These are phyloP conservation scores for Atethmia centrago DNA, from an alignment of 2,888 invertebrate species.

Conservation along the genomic window DNA sequence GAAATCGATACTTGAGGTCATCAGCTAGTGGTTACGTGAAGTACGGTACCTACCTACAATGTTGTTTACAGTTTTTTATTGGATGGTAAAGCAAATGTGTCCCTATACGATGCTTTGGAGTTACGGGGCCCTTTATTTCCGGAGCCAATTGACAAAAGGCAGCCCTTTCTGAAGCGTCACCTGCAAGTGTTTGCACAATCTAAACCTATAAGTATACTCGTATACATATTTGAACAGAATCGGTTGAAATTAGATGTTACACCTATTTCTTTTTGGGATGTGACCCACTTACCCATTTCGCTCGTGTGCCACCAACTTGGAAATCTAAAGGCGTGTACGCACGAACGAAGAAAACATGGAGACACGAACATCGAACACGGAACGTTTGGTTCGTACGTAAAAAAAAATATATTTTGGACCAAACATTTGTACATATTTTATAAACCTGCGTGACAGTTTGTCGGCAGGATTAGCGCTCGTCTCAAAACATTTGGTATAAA, in stretches of 20 bases:
- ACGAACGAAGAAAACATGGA: too few species aligned
- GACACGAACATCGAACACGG: too few species aligned
- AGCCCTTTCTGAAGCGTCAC: slow-evolving; percentile 67
- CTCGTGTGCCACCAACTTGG: slow-evolving; percentile 43
- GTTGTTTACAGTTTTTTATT: slow-evolving; percentile 44
- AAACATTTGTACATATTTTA: too few species aligned
- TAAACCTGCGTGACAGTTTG: too few species aligned
- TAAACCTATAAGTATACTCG: too few species aligned
- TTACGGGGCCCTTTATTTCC: slow-evolving; percentile 60
- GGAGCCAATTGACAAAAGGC: slow-evolving; percentile 68
- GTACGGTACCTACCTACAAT: not conserved
- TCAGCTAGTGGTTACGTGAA: slow-evolving; percentile 3
- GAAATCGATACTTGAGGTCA: slow-evolving; percentile 22
- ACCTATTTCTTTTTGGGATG: slow-evolving; percentile 59
- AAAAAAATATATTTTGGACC: too few species aligned
- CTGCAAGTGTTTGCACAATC: slow-evolving; percentile 71
- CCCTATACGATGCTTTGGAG: slow-evolving; percentile 52
- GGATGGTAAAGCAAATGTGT: slow-evolving; percentile 57
- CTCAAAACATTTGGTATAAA: too few species aligned
- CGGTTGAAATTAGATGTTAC: slow-evolving; percentile 67
- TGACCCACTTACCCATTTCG: slow-evolving; percentile 64
- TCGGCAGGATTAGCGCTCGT: too few species aligned
- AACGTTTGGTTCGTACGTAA: too few species aligned
- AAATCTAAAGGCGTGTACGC: too few species aligned
- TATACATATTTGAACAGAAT: slow-evolving; percentile 74